Conservation (phyloP, 2,113 vertebrate genomes). For the Lepus timidus region DNA sequence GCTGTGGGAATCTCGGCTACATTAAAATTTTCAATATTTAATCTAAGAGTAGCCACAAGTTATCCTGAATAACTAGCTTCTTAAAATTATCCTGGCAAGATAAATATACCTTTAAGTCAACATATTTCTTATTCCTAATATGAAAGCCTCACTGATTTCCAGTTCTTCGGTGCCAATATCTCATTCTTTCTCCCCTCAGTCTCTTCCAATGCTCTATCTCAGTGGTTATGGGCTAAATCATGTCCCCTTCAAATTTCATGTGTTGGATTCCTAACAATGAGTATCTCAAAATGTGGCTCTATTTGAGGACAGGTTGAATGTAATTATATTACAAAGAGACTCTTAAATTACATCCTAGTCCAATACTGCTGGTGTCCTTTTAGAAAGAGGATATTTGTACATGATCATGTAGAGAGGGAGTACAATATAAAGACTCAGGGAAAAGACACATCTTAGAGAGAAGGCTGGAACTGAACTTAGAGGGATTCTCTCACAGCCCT, state of each 20-base stretch:
- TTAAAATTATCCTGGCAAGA: neutral
- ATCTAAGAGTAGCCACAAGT: neutral
- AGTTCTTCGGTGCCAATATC: neutral
- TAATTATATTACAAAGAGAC: neutral
- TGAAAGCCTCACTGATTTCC: neutral
- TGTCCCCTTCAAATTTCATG: neutral
- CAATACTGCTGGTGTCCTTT: neutral
- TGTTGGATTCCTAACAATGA: neutral
- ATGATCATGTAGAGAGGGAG: neutral
- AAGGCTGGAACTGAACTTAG: neutral
- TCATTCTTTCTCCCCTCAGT: neutral
- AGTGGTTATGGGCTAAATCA: neutral
- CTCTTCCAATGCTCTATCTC: neutral
- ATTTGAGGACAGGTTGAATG: neutral
- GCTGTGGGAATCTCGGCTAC: neutral
- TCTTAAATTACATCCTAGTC: neutral
- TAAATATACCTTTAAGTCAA: neutral
- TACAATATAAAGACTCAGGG: neutral
- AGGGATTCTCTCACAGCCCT: fast-evolving
- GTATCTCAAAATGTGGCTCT: neutral
- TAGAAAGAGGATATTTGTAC: neutral
- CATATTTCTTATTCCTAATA: neutral
- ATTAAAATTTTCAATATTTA: neutral
- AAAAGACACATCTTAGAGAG: neutral
- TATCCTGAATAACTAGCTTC: neutral